Evolutionary conservation across 2,888 invertebrate species (phyloP), one percentile per base, ranked within the genome.

Genomic region (Phyllotreta cruciferae): DNA sequence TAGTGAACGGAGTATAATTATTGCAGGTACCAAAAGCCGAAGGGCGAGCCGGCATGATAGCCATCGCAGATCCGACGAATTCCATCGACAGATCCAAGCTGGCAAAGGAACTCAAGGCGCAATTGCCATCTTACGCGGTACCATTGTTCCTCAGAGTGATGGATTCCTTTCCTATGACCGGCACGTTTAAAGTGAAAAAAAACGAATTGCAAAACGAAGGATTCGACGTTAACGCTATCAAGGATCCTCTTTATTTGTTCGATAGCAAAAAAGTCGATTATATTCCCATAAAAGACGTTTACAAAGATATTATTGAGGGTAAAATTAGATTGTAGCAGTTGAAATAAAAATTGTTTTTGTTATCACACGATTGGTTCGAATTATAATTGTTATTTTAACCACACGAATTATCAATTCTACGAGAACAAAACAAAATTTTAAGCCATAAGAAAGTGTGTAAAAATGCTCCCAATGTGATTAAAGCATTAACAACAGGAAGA

Each of bases 161-260:
- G 75, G 82, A 89, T 57, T 84, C 89, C 69, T 87, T 96, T 56
- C 94, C 95, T 62, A 85, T 91, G 75, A 93, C 92, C 2, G 89
- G 90, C 81, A 98, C 98, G 0, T 98, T 93, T 80, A 98, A 98
- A 82, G 80, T 98, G 71, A 93, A 94, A 82, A 98, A 98, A 79
- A 85, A 89, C 3, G 91, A 93, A 71, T 86, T 97, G 66, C 92
- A 93, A 77, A 85, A 88, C 68, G 93, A 96, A 70, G 96, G 92
- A 1, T 97, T 90, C 79, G 87, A 97, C 77, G 85, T 91, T 1
- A 83, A 85, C 56, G 85, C 86, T 75, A 84, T 91, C 63, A 94
- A 94, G 77, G 70, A 70, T 62, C 86, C 87, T 42, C 78, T 96
- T 42, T 96, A 87, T 82, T 91, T 91, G 80, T 83, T 73, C 56